phyloP scores from a whole-genome alignment of 2,888 invertebrate genomes.

The Heliconius aoede region DNA sequence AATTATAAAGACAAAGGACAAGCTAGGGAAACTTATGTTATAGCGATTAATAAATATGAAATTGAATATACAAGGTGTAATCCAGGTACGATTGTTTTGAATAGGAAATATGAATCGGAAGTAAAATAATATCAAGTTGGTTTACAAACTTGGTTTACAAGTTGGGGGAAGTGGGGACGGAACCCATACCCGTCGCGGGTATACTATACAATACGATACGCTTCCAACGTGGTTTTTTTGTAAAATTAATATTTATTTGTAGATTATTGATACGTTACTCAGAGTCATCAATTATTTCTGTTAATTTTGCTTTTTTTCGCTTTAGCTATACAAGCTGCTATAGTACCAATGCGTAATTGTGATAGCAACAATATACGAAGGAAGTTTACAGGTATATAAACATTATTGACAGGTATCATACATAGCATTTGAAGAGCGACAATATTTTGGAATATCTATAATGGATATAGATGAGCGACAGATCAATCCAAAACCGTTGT shows the following conservation, averaged over 20 bases:
- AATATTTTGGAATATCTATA: neutral
- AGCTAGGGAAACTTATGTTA: constrained; percentile 48
- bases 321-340: constrained; percentile 53
- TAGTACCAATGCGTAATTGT: constrained; percentile 57
- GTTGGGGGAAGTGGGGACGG: no score
- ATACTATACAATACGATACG: no score
- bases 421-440: neutral
- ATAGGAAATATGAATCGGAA: no score
- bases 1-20: constrained; percentile 38
- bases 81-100: constrained; percentile 53
- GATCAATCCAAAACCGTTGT: no score
- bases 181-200: no score
- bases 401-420: neutral
- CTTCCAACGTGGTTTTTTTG: no score
- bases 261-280: no score
- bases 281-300: neutral
- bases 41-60: constrained; percentile 62
- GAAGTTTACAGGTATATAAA: neutral
- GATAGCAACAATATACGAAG: neutral
- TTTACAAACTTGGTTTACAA: no score
- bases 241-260: no score
- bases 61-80: constrained; percentile 60
- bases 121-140: no score
- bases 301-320: neutral
- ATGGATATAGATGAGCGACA: no score